Evolutionary conservation across 2,113 vertebrate genomes (phyloP).

Genomic region (Sclerurus mexicanus): DNA sequence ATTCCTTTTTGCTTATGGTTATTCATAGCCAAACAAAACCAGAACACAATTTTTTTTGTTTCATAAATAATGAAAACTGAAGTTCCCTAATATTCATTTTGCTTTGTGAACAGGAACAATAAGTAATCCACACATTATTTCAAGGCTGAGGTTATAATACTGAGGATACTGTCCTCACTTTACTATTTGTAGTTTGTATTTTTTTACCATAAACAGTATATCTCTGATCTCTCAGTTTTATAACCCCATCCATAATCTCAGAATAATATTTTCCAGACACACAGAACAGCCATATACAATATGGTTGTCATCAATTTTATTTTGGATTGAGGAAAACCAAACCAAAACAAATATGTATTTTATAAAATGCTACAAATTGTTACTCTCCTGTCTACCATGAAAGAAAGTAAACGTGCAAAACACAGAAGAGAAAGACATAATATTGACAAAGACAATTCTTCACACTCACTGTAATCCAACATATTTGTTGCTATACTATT

Average conservation of each 20-base stretch:
- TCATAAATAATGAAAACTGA: not conserved
- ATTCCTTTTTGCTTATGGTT: not conserved
- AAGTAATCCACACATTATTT: not conserved
- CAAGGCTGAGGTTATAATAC: not conserved
- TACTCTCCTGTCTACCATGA: not conserved
- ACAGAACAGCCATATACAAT: not conserved
- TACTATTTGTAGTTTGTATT: conserved; percentile 9
- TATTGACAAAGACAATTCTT: not conserved
- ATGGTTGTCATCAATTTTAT: conserved; percentile 23
- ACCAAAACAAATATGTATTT: not conserved
- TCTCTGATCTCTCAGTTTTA: conserved; percentile 21
- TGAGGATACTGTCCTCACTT: not conserved
- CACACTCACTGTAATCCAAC: not conserved
- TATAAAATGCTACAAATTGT: not conserved
- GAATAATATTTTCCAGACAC: conserved; percentile 48
- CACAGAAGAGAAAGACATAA: not conserved
- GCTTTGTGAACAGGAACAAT: not conserved
- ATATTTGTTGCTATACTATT: not conserved
- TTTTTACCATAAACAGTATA: conserved; percentile 42
- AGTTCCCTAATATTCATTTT: not conserved
- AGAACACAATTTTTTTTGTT: not conserved
- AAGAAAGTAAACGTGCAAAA: not conserved
- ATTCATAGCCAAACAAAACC: not conserved
- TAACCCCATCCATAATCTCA: not conserved
- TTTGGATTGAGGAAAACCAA: conserved; percentile 21